Evolutionary conservation across 1,140 invertebrate species (phyloP).

Genomic region (Olivierus martensii): DNA sequence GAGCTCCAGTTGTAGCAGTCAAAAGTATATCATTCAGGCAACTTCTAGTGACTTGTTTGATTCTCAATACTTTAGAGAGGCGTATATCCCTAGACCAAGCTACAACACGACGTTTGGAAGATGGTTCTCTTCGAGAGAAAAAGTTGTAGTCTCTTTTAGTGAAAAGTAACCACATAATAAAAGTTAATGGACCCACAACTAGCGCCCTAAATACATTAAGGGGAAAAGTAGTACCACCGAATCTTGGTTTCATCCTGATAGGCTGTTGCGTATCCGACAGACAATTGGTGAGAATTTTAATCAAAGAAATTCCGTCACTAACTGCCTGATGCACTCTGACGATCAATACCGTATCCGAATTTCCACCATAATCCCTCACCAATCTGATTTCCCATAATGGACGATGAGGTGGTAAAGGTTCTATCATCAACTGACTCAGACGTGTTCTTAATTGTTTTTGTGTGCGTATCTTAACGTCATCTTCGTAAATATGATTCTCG

Average conservation of each 20-base stretch:
- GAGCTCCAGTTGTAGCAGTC: constrained; percentile 36
- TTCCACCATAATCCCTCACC: constrained; percentile 31
- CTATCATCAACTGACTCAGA: constrained; percentile 31
- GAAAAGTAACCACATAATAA: constrained; percentile 35
- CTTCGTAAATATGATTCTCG: constrained; percentile 38
- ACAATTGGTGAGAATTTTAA: constrained; percentile 35
- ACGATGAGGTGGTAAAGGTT: constrained; percentile 30
- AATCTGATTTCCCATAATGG: constrained; percentile 42
- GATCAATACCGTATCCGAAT: constrained; percentile 36
- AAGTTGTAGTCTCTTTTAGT: constrained; percentile 26
- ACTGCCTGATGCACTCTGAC: constrained; percentile 41
- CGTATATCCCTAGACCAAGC: constrained; percentile 36
- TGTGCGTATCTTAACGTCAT: constrained; percentile 25
- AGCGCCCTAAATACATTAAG: constrained; percentile 35
- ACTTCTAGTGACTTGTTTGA: constrained; percentile 39
- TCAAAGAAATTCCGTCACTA: constrained; percentile 40
- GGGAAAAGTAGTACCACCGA: constrained; percentile 31
- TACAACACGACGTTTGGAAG: constrained; percentile 27
- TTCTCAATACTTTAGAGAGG: constrained; percentile 28
- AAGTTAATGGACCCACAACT: constrained; percentile 38
- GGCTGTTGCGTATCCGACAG: constrained; percentile 33
- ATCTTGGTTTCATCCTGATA: constrained; percentile 27
- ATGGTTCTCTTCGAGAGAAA: constrained; percentile 22
- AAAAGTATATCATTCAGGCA: constrained; percentile 41
- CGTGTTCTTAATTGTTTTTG: constrained; percentile 33